Percentiles rank a stretch among this genome's conserved stretches.
Conservation (phyloP, 2,888 invertebrate species). For the Hydropsyche betteni region DNA sequence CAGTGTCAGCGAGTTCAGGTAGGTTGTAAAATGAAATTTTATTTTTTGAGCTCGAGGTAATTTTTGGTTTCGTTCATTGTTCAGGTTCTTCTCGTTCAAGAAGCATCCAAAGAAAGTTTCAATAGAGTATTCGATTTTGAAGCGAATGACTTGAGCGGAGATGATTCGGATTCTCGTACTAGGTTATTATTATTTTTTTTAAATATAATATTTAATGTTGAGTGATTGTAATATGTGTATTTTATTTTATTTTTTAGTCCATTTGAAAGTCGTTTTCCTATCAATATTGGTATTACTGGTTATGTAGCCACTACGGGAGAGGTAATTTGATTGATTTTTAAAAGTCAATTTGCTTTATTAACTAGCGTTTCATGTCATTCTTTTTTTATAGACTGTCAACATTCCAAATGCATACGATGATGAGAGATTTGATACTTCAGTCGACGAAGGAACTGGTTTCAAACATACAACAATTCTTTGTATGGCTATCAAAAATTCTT, state of each 20-base stretch:
- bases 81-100: slow-evolving; percentile 88
- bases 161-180: slow-evolving; percentile 81
- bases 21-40: slow-evolving; percentile 53
- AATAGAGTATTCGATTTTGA: slow-evolving; percentile 94
- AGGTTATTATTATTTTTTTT: slow-evolving; percentile 61
- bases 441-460: slow-evolving; percentile 85
- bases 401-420: slow-evolving; percentile 91
- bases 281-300: slow-evolving; percentile 94
- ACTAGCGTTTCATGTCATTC: not conserved
- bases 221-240: slow-evolving; percentile 13
- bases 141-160: slow-evolving; percentile 85
- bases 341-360: slow-evolving; percentile 14
- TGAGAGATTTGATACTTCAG: slow-evolving; percentile 85
- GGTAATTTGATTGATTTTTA: slow-evolving; percentile 66
- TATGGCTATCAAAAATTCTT: slow-evolving; percentile 95
- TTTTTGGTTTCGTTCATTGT: slow-evolving; percentile 51
- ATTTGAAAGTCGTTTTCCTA: slow-evolving; percentile 92
- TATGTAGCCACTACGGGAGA: slow-evolving; percentile 95
- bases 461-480: slow-evolving; percentile 90
- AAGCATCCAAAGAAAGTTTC: slow-evolving; percentile 90
- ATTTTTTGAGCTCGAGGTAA: slow-evolving; percentile 36
- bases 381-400: slow-evolving; percentile 77
- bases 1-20: slow-evolving; percentile 96
- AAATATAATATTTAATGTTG: slow-evolving; percentile 17
- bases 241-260: slow-evolving; percentile 67